Evolutionary conservation across 2,797 vertebrate genomes (phyloP), one percentile per base, ranked within the genome.

Genomic region (Melanotaenia nigrans): DNA sequence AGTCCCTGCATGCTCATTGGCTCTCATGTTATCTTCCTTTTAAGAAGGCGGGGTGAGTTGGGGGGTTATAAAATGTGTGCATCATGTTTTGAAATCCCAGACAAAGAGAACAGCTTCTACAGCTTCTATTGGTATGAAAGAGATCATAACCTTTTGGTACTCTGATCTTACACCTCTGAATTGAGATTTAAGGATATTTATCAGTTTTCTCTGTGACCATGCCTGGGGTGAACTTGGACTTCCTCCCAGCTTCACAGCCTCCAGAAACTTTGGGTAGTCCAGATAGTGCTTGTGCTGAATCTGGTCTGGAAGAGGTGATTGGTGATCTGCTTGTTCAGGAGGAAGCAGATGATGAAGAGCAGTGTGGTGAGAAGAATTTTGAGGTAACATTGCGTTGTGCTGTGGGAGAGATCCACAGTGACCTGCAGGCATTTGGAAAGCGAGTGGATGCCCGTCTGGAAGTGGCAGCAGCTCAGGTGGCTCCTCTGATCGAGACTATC

Each of bases 341-440:
- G 24, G 83, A 78, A n/a, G 64, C 57, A 8, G 77, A 86, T 14
- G 82, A 85, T 56, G 83, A 88, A 47, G 81, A 55, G 0, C 84
- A 85, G 16, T 85, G 87, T 56, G 28, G 33, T 4, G 66, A 78
- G 61, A 12, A 82, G 74, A 75, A 80, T 5, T 88, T 96, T n/a
- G 94, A 93, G 13, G 74, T 83, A 3, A 87, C 80, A 3, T 69
- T 96, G 64, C 86, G 71, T 32, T 90, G 74, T 71, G 95, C 93
- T 0, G 68, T 96, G 58, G 85, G 88, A 38, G 95, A 96, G 79
- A 89, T 98, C 61, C 93, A 87, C 28, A 82, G 30, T n/a, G 96
- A 98, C 68, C 89, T 97, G 71, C 92, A 94, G 84, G 92, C 78
- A 0, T 96, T 97, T 35, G 81, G 87, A 61, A 92, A 80, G 33